Evolutionary conservation across 2,113 vertebrate genomes (phyloP).

Genomic region (Euleptes europaea): DNA sequence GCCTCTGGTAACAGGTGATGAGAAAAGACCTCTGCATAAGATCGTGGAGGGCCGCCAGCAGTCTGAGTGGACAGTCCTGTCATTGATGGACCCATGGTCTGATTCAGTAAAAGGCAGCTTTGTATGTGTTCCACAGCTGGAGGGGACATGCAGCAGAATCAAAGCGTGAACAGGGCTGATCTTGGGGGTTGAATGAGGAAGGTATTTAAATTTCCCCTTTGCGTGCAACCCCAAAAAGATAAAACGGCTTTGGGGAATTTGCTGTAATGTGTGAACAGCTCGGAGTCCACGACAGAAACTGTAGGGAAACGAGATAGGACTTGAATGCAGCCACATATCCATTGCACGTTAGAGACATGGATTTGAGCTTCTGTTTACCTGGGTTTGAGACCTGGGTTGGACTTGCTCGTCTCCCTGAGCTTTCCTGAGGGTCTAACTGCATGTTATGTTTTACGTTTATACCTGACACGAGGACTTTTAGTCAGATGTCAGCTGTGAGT

Average conservation of each 20-base stretch:
- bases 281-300: neutral
- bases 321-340: neutral
- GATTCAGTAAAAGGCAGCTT: too few species aligned
- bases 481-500: too few species aligned
- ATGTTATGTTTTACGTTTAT: too few species aligned
- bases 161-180: neutral
- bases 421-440: neutral
- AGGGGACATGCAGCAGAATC: neutral
- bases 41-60: too few species aligned
- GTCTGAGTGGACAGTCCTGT: too few species aligned
- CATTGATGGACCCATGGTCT: too few species aligned
- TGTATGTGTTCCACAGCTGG: too few species aligned
- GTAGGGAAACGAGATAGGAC: too few species aligned
- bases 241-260: neutral
- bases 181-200: neutral
- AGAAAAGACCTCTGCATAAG: too few species aligned
- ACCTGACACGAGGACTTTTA: too few species aligned
- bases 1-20: too few species aligned
- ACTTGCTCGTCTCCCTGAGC: neutral
- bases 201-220: neutral
- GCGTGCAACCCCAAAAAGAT: neutral
- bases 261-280: neutral
- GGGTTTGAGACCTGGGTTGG: neutral
- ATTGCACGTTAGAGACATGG: neutral
- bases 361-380: neutral